phyloP scores from a whole-genome alignment of 2,113 vertebrate species.

The Macroglossus sobrinus region DNA sequence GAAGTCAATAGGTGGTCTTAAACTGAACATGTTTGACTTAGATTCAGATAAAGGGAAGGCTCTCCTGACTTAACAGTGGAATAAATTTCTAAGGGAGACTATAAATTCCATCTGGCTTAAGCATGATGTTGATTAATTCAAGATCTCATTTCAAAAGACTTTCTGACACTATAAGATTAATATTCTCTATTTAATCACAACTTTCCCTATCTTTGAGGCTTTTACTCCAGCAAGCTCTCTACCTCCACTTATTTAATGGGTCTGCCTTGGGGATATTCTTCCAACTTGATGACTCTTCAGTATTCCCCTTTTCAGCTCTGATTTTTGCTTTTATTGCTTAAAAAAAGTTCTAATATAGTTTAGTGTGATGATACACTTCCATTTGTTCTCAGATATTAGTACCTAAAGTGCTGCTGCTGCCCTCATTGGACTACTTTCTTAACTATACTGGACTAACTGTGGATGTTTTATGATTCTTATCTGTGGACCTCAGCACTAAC shows the following conservation, averaged over 20 bases:
- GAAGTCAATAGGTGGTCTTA: not conserved
- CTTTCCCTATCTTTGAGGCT: not conserved
- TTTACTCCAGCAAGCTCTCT: not conserved
- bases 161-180: not conserved
- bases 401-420: not conserved
- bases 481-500: not conserved
- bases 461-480: conserved; percentile 13
- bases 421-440: not conserved
- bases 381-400: not conserved
- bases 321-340: conserved; percentile 14
- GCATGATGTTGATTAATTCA: not conserved
- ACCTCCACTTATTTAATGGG: not conserved
- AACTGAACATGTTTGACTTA: not conserved
- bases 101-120: not conserved
- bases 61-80: not conserved
- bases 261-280: not conserved
- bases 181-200: not conserved
- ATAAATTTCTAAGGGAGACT: not conserved
- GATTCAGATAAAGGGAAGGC: conserved; percentile 25
- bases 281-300: not conserved
- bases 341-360: conserved; percentile 3
- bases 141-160: not conserved
- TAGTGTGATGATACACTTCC: not conserved
- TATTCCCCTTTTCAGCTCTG: not conserved
- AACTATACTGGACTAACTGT: not conserved